Conservation (phyloP, 1,140 invertebrate species). For the Contarinia nasturtii region DNA sequence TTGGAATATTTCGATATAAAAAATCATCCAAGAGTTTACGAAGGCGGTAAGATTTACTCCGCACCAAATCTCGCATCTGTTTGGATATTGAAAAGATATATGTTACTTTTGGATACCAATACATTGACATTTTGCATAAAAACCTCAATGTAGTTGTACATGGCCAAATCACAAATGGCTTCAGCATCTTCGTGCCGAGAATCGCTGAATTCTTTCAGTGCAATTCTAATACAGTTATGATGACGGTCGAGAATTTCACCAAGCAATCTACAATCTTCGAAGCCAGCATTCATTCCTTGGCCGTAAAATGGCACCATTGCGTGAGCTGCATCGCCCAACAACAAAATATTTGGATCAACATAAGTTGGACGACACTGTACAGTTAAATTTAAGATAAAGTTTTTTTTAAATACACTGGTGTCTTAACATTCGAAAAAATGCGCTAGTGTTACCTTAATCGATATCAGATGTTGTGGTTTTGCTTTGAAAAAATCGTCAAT, state of each 20-base stretch:
- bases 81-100: too few species aligned
- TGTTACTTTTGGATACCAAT: too few species aligned
- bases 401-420: too few species aligned
- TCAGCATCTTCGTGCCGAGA: conserved; percentile 62
- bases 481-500: conserved; percentile 53
- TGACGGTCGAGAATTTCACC: conserved; percentile 53
- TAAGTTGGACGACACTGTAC: conserved; percentile 82
- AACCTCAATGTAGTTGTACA: conserved; percentile 91
- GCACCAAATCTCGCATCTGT: conserved; percentile 88
- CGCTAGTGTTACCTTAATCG: conserved; percentile 50
- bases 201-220: conserved; percentile 53
- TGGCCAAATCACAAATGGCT: conserved; percentile 85
- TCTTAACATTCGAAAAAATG: not conserved
- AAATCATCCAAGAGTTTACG: conserved; percentile 72
- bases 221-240: conserved; percentile 34
- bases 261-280: conserved; percentile 86
- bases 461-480: conserved; percentile 54
- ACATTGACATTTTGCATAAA: too few species aligned
- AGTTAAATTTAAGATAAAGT: too few species aligned
- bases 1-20: conserved; percentile 52
- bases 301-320: conserved; percentile 99
- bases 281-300: conserved; percentile 97
- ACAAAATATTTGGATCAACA: conserved; percentile 44
- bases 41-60: conserved; percentile 50
- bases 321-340: conserved; percentile 93